Evolutionary conservation across 1,140 invertebrate species (phyloP), one percentile per base, ranked within the genome.

Genomic region (Drosophila funebris): DNA sequence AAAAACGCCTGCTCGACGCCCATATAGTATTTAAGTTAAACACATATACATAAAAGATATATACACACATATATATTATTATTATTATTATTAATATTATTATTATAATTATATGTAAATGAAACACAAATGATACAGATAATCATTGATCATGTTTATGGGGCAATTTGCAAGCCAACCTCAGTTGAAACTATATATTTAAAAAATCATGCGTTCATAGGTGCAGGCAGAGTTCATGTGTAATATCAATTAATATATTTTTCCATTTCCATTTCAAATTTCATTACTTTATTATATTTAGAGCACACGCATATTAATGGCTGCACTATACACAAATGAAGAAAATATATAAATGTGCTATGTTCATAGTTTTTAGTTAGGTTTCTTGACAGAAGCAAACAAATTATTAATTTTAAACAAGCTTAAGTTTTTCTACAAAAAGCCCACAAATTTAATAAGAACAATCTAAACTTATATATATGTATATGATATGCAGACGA

Each of bases 281-380:
- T 39, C 46, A 58, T 74, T 85, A 44, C 46, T 66, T 66, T 74
- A 74, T 66, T 74, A 74, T 70, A 68, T 46, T 53, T 63, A 73
- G 24, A 57, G 73, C 53, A 70, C 62, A 70, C 62, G 73, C 64
- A 37, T 69, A 87, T 78, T 82, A 70, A 82, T 78, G 60, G 82
- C 82, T 85, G 82, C 82, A 85, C 82, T 63, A 87, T 70, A 87
- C 82, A 85, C n/a, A 48, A n/a, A 48, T 7, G 14, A 11, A 52
- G 7, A 52, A 13, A 67, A 76, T 78, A 68, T 69, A 75, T 48
- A 48, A 87, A 72, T 87, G 82, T 87, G 82, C 82, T 85, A 85
- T 72, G 82, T 85, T 85, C 82, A 85, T 85, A 85, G 82, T 81
- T 87, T 85, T 87, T 85, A 85, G 82, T 87, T 85, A 85, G 82